phyloP scores from a whole-genome alignment of 2,113 vertebrate species.

The Pelvicachromis taeniatus region DNA sequence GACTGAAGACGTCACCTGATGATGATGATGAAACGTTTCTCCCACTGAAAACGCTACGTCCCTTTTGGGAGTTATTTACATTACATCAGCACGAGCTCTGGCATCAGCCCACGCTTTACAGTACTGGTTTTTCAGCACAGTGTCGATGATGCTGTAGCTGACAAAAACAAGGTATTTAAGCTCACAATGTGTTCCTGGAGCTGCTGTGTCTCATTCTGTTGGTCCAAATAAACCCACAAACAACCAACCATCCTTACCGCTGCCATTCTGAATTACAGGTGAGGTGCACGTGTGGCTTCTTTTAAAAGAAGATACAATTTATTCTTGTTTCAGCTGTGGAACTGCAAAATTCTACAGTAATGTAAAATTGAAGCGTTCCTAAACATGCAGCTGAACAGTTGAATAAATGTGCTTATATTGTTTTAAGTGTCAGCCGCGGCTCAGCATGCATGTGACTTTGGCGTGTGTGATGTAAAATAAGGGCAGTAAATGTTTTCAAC shows the following conservation, averaged over 20 bases:
- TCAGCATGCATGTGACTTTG: neutral
- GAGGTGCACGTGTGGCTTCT: neutral
- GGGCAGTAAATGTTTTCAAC: neutral
- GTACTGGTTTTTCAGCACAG: fast-evolving
- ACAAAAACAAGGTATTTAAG: neutral
- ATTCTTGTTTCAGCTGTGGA: neutral
- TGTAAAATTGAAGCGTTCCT: neutral
- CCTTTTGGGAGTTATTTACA: neutral
- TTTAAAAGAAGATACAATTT: neutral
- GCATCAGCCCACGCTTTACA: neutral
- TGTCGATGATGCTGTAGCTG: neutral
- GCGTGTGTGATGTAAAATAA: neutral
- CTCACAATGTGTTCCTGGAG: neutral
- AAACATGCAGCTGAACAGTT: neutral
- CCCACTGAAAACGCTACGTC: neutral
- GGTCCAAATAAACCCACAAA: neutral
- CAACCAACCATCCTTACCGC: neutral
- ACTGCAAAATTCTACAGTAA: neutral
- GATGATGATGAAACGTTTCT: neutral
- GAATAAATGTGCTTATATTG: neutral
- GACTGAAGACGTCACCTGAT: neutral
- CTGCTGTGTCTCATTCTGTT: neutral
- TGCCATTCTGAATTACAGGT: neutral
- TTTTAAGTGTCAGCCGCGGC: neutral
- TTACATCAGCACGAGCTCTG: neutral